Conservation (phyloP, 2,888 invertebrate species). For the Isoperla grammatica region DNA sequence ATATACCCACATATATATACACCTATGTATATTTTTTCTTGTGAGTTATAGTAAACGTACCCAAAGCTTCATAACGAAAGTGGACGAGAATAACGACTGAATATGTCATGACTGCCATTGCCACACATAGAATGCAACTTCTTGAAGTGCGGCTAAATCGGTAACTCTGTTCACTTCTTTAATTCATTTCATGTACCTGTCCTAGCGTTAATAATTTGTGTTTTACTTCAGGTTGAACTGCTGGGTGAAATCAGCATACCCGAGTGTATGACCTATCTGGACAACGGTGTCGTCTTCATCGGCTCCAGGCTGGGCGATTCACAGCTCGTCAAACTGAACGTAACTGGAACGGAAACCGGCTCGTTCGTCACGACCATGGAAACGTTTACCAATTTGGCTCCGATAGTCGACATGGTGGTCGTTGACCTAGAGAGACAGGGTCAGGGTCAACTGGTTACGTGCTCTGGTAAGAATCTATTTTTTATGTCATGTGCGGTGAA, state of each 20-base stretch:
- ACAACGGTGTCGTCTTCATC: conserved; percentile 95
- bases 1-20: no score
- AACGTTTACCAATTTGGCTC: conserved; percentile 93
- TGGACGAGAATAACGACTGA: no score
- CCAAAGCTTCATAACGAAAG: no score
- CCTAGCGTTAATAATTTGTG: no score
- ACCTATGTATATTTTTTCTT: no score
- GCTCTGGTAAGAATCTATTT: conserved; percentile 67
- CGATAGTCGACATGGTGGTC: conserved; percentile 96
- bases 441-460: conserved; percentile 96
- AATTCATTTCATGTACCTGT: no score
- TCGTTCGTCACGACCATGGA: conserved; percentile 94
- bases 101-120: no score
- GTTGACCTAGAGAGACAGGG: conserved; percentile 96
- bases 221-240: conserved; percentile 56
- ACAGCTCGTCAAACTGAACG: conserved; percentile 84
- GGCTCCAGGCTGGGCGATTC: conserved; percentile 97
- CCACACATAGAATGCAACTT: no score
- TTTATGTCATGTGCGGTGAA: no score
- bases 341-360: conserved; percentile 74
- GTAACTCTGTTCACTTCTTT: no score
- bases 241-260: conserved; percentile 90
- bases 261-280: conserved; percentile 95
- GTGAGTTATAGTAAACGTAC: no score
- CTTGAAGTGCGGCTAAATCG: no score